phyloP scores from a whole-genome alignment of 2,113 vertebrate genomes.

The Thryonomys swinderianus region DNA sequence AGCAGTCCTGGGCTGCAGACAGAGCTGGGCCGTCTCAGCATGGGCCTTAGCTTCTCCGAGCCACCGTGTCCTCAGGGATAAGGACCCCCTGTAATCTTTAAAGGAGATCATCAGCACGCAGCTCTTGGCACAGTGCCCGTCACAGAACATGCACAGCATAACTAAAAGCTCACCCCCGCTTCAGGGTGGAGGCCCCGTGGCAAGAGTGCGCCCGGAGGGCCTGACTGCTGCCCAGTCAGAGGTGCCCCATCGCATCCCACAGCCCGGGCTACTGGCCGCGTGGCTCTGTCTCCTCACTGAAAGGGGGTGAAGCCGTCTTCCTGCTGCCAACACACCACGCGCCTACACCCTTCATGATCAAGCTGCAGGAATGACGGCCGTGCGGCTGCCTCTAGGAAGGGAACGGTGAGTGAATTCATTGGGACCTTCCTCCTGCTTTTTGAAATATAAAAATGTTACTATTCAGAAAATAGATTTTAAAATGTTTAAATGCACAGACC shows the following conservation, averaged over 20 bases:
- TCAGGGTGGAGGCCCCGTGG: background rate
- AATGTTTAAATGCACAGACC: conserved; percentile 1
- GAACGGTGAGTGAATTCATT: background rate
- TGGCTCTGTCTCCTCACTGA: background rate
- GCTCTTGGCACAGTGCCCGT: background rate
- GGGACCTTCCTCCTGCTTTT: background rate
- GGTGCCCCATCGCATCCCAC: background rate
- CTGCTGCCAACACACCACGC: background rate
- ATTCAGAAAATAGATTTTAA: background rate
- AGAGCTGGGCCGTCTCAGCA: background rate
- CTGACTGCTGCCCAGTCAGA: background rate
- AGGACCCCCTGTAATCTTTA: background rate
- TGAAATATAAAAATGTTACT: conserved; percentile 12
- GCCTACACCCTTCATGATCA: background rate
- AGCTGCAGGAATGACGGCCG: background rate
- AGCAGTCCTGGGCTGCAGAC: too few relatives aligned
- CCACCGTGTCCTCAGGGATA: background rate
- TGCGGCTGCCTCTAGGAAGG: background rate
- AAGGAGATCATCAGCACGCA: background rate
- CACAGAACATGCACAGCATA: background rate
- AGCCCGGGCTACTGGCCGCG: background rate
- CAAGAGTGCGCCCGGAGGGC: too few relatives aligned
- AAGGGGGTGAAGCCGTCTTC: background rate
- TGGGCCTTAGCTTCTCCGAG: background rate
- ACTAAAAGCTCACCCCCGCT: background rate